phyloP scores from a whole-genome alignment of 2,888 invertebrate species.

The Physocephala rufipes region DNA sequence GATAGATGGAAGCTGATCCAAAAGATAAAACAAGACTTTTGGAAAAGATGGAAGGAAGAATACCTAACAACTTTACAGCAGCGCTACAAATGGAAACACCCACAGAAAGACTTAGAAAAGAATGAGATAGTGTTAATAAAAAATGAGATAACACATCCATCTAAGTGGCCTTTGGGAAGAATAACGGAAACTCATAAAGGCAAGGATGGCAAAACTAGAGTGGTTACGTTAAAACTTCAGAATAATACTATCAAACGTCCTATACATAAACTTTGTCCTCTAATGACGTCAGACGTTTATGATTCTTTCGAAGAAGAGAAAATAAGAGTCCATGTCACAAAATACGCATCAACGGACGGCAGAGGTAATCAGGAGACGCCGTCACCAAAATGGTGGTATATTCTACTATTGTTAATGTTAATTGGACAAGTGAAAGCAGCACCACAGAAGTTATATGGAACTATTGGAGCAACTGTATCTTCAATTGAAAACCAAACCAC shows the following conservation, averaged over 20 bases:
- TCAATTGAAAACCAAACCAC: not conserved
- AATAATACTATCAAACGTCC: not conserved
- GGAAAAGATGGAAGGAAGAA: too few relatives aligned
- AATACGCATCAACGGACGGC: too few relatives aligned
- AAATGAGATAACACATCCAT: slow-evolving; percentile 8
- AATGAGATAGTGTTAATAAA: slow-evolving; percentile 14
- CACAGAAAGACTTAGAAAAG: slow-evolving; percentile 6
- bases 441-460: not conserved
- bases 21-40: slow-evolving; percentile 13
- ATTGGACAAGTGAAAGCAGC: not conserved
- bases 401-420: not conserved
- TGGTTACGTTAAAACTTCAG: not conserved
- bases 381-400: too few relatives aligned
- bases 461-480: not conserved
- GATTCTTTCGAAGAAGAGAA: too few relatives aligned
- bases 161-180: slow-evolving; percentile 3
- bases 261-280: slow-evolving; percentile 6
- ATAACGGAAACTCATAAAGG: slow-evolving; percentile 7
- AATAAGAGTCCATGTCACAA: too few relatives aligned
- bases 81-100: slow-evolving; percentile 15
- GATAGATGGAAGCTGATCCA: not conserved
- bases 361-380: too few relatives aligned
- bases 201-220: slow-evolving; percentile 6
- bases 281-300: too few relatives aligned
- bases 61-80: slow-evolving; percentile 13